Evolutionary conservation across 2,113 vertebrate species (phyloP).

Genomic region (Oenanthe melanoleuca): DNA sequence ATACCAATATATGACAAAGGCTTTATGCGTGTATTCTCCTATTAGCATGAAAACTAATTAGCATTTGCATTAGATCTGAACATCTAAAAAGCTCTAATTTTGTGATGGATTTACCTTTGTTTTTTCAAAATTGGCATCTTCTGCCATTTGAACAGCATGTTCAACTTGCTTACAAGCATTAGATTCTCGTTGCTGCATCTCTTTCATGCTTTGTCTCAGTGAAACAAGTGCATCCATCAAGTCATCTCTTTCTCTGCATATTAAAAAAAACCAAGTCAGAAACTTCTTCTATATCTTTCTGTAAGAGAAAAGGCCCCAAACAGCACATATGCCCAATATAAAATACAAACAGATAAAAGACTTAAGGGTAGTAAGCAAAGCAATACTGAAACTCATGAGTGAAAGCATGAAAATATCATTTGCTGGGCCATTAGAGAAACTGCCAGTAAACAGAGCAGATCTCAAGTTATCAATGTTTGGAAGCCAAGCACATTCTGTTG

Average conservation of each 20-base stretch:
- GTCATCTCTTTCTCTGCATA: conserved; percentile 89
- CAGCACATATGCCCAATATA: background rate
- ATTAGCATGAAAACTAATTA: background rate
- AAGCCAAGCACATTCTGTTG: background rate
- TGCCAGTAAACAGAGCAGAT: background rate
- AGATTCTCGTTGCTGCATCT: conserved; percentile 85
- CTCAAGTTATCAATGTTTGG: background rate
- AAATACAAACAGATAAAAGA: background rate
- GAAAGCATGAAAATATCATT: background rate
- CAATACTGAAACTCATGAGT: background rate
- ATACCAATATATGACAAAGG: background rate
- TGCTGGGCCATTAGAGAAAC: background rate
- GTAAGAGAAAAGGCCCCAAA: background rate
- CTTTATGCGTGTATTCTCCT: background rate
- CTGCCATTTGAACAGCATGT: conserved; percentile 86
- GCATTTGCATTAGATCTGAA: background rate
- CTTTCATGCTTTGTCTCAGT: conserved; percentile 75
- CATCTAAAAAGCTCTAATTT: background rate
- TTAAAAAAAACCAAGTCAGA: background rate
- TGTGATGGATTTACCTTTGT: conserved; percentile 71
- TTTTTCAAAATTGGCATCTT: conserved; percentile 91
- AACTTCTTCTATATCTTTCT: background rate
- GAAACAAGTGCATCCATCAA: conserved; percentile 81
- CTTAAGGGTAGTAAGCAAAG: background rate
- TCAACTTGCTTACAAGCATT: conserved; percentile 88